These are phyloP conservation scores for Megaleporinus macrocephalus DNA, from an alignment of 2,113 vertebrate species.

Conservation along the genomic window DNA sequence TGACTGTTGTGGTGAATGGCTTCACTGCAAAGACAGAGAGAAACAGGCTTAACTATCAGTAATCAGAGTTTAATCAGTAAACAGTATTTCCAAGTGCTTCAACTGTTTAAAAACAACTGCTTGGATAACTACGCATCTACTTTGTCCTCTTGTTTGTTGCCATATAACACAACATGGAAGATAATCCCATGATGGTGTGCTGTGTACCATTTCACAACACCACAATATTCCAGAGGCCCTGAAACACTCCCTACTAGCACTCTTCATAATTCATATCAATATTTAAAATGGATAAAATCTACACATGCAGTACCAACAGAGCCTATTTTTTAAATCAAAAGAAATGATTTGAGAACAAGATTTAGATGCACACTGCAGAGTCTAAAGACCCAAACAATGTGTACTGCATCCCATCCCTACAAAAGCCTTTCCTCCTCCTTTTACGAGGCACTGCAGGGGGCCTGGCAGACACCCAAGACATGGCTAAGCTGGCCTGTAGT, in stretches of 20 bases:
- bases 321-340: neutral
- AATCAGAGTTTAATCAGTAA: neutral
- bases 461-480: conserved; percentile 44
- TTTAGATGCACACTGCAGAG: neutral
- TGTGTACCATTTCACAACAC: neutral
- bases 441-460: conserved; percentile 50
- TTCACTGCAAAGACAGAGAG: conserved; percentile 54
- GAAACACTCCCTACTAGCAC: neutral
- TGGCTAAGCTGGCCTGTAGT: conserved; percentile 20
- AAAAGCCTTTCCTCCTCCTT: conserved; percentile 5
- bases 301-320: no score
- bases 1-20: conserved; percentile 59
- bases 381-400: conserved; percentile 14
- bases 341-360: neutral
- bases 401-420: neutral
- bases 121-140: neutral
- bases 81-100: neutral
- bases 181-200: neutral
- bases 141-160: neutral
- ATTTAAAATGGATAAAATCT: neutral
- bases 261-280: neutral
- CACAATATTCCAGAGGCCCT: neutral
- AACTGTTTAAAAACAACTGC: neutral
- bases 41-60: neutral
- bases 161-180: neutral